Evolutionary conservation across 1,140 invertebrate species (phyloP), one percentile per base, ranked within the genome.

Genomic region (Drepana arcuata): DNA sequence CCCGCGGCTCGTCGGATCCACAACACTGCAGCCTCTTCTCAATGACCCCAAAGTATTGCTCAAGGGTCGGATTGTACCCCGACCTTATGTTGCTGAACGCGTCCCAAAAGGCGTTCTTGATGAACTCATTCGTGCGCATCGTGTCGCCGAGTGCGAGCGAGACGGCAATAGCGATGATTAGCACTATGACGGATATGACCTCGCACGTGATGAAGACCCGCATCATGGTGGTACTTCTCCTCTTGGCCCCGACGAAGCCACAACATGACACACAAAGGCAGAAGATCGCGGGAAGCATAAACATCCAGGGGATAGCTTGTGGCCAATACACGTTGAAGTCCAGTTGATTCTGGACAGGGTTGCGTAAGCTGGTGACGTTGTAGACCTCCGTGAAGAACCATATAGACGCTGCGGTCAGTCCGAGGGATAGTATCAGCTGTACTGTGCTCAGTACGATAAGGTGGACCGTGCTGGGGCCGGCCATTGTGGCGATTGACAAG

Each of bases 251-350:
- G 14, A 51, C 40, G 33, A 74, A 70, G 11, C 77, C 73, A 32
- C 71, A 78, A 11, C 44, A 50, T 2, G 64, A 64, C 0, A 69
- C 65, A 12, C 55, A 61, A 2, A 77, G 31, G 3, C 73, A 59
- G 11, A 74, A 48, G 0, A 78, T 14, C 1, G 59, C 59, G 3
- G 64, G 56, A 7, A 81, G 30, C 12, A 78, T 55, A 31, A 81
- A 78, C 12, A 81, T 36, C 73, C 73, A 75, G 0, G 77, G 77
- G 5, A 78, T 53, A 0, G 68, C 73, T 45, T 80, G 75, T 0
- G 73, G 75, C 75, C 73, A 81, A 16, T 75, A 75, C 24, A 81
- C 60, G 24, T 64, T 72, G 60, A 78, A 81, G 30, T 81, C 75
- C 31, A 81, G 47, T 1, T 74, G 28, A 13, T 81, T 78, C 23